Conservation (phyloP, 2,113 vertebrate species). For the Canis aureus region DNA sequence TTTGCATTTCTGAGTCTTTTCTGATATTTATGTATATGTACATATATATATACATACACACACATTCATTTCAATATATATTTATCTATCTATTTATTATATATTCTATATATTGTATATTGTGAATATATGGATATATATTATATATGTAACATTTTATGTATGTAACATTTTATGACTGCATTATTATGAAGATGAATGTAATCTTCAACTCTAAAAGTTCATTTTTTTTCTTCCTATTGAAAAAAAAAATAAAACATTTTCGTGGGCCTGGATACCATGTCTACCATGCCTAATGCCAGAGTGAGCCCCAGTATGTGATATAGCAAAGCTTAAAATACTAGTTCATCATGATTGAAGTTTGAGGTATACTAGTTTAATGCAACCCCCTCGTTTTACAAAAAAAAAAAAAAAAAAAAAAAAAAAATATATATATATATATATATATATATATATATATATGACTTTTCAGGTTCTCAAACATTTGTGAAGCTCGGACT, state of each 20-base stretch:
- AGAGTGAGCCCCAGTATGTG: neutral
- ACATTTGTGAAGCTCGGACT: too few species aligned
- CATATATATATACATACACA: neutral
- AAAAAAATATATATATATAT: neutral
- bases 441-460: too few species aligned
- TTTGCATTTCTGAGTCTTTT: neutral
- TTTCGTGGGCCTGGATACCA: neutral
- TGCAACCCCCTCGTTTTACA: neutral
- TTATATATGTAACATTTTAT: neutral
- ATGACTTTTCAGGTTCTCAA: too few species aligned
- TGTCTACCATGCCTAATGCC: neutral
- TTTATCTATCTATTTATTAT: neutral
- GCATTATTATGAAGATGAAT: neutral
- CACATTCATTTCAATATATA: neutral
- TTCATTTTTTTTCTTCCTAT: neutral
- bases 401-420: neutral
- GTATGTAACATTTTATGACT: neutral
- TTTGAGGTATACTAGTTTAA: neutral
- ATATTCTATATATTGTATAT: neutral
- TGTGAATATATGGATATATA: neutral
- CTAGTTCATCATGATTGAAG: neutral
- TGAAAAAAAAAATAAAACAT: neutral
- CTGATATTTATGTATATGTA: neutral
- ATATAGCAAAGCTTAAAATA: neutral
- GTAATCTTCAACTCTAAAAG: neutral